These are phyloP conservation scores for Thecocarcelia acutangulata DNA, from an alignment of 2,888 invertebrate species.

Conservation along the genomic window DNA sequence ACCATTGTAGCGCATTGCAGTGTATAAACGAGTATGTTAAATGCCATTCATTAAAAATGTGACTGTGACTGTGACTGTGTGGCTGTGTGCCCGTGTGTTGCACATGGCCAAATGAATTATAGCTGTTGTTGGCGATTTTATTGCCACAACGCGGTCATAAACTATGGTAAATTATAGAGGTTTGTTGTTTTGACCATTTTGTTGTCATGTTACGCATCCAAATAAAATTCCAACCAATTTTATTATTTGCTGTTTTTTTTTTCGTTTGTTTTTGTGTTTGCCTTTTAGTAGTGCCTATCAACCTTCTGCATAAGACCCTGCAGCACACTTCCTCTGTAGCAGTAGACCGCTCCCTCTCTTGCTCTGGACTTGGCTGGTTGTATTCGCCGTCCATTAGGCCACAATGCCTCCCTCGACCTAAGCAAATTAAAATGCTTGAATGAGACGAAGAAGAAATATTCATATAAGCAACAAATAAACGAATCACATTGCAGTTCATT, in stretches of 20 bases:
- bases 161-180: slow-evolving; percentile 81
- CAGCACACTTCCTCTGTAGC: not conserved
- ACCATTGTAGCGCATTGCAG: slow-evolving; percentile 65
- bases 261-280: slow-evolving; percentile 1
- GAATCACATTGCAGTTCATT: slow-evolving; percentile 65
- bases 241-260: slow-evolving; percentile 22
- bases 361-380: not conserved
- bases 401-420: slow-evolving; percentile 17
- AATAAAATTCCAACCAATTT: slow-evolving; percentile 68
- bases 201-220: slow-evolving; percentile 79
- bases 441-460: slow-evolving; percentile 28
- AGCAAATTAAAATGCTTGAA: not conserved
- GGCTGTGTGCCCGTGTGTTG: slow-evolving; percentile 63
- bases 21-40: slow-evolving; percentile 43
- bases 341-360: not conserved
- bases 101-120: slow-evolving; percentile 78
- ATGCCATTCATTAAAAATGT: slow-evolving; percentile 76
- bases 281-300: not conserved
- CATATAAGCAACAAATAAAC: slow-evolving; percentile 53
- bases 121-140: slow-evolving; percentile 80
- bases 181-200: slow-evolving; percentile 81
- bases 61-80: slow-evolving; percentile 77
- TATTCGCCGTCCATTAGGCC: not conserved
- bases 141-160: slow-evolving; percentile 81
- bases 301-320: not conserved